phyloP scores from a whole-genome alignment of 2,113 vertebrate species.

The Alligator sinensis region DNA sequence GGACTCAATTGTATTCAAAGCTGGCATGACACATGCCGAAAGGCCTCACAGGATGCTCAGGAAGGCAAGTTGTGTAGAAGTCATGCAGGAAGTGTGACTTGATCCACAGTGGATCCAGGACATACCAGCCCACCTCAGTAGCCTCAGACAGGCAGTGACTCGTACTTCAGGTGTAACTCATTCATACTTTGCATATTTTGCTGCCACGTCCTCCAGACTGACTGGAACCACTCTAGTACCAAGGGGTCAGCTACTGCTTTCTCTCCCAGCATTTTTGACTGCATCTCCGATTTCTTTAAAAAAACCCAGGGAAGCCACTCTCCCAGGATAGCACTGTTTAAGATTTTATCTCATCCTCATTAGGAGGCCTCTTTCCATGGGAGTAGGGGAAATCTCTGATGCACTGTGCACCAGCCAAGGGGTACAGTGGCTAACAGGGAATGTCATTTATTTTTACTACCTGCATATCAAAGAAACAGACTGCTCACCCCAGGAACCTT shows the following conservation, averaged over 20 bases:
- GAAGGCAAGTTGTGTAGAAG: fast-evolving
- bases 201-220: neutral
- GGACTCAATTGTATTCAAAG: neutral
- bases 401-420: fast-evolving
- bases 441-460: fast-evolving
- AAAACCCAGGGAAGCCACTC: neutral
- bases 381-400: neutral
- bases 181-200: neutral
- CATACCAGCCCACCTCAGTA: neutral
- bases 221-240: neutral
- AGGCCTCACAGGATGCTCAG: fast-evolving
- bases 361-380: neutral
- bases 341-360: neutral
- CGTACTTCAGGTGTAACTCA: neutral
- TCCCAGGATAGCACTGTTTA: neutral
- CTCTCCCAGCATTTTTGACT: neutral
- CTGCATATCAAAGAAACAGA: neutral
- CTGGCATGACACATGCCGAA: neutral
- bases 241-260: fast-evolving
- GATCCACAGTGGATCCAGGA: neutral
- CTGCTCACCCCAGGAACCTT: neutral
- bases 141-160: neutral
- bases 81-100: neutral
- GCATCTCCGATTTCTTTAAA: neutral
- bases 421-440: neutral